phyloP scores from a whole-genome alignment of 2,797 vertebrate genomes.

The Cossypha polioptera region DNA sequence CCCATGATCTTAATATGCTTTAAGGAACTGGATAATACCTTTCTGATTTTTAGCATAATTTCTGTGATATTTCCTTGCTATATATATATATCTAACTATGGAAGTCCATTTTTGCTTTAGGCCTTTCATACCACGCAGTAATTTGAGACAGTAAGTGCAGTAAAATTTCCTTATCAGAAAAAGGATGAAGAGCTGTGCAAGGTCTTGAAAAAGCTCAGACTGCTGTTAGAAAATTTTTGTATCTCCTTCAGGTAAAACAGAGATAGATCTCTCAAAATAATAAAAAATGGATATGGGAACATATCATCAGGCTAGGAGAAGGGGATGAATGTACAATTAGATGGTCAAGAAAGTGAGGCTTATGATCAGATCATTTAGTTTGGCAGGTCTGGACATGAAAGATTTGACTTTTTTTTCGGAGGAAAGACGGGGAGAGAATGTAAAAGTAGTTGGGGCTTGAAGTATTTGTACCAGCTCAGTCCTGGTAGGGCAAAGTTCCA shows the following conservation, averaged over 20 bases:
- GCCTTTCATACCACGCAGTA: background rate
- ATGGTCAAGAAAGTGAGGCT: background rate
- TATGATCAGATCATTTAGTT: background rate
- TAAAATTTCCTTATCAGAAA: background rate
- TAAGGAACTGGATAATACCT: background rate
- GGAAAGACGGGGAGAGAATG: background rate
- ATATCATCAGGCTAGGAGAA: background rate
- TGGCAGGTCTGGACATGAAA: background rate
- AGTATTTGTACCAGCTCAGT: background rate
- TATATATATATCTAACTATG: background rate
- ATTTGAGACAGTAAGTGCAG: background rate
- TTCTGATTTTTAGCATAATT: background rate
- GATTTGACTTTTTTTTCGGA: background rate
- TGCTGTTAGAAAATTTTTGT: background rate
- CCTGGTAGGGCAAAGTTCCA: background rate
- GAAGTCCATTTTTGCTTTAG: background rate
- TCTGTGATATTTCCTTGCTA: background rate
- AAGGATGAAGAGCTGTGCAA: background rate
- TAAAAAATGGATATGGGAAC: background rate
- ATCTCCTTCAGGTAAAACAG: background rate
- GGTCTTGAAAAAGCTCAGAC: background rate
- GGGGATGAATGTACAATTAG: background rate
- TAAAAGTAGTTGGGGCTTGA: background rate
- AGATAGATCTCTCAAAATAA: background rate
- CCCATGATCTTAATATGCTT: background rate